A percentile compares a stretch with the other conserved stretches of the same genome.
These are phyloP conservation scores for Torymus texanus DNA, from an alignment of 2,888 invertebrate genomes.

Conservation along the genomic window DNA sequence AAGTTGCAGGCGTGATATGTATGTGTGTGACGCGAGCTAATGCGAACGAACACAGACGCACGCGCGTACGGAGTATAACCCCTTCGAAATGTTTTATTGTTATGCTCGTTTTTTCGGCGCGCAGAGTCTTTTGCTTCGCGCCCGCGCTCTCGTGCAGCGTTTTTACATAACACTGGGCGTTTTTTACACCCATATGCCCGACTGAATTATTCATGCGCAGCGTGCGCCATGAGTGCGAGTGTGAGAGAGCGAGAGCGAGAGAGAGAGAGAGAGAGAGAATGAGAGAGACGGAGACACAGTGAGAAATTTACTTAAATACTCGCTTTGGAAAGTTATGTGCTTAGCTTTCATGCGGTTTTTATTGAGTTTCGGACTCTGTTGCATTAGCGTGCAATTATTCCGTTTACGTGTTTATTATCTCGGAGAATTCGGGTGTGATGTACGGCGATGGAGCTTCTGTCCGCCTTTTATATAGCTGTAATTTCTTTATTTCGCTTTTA, in stretches of 20 bases:
- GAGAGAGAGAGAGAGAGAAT: neutral
- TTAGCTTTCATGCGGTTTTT: neutral
- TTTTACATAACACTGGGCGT: slow-evolving; percentile 51
- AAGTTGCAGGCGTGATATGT: neutral
- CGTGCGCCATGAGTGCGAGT: neutral
- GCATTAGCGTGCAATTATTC: slow-evolving; percentile 26
- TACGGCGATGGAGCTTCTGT: neutral
- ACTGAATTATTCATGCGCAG: slow-evolving; percentile 44
- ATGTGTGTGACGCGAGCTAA: neutral
- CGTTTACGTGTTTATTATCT: slow-evolving; percentile 32
- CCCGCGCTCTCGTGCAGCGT: neutral
- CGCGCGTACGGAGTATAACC: slow-evolving; percentile 11
- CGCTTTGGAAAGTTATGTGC: slow-evolving; percentile 25
- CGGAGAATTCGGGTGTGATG: slow-evolving; percentile 14
- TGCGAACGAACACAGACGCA: neutral
- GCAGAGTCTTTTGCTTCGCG: neutral
- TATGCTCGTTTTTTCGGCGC: slow-evolving; percentile 21
- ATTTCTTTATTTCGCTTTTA: slow-evolving; percentile 8
- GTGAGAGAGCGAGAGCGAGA: neutral
- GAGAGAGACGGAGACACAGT: neutral
- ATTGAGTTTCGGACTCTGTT: neutral
- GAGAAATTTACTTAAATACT: slow-evolving; percentile 52
- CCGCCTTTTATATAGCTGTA: neutral
- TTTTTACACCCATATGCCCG: slow-evolving; percentile 29
- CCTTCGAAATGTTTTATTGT: slow-evolving; percentile 41